These are phyloP conservation scores for Caligus rogercresseyi DNA, from an alignment of 1,140 invertebrate genomes.

Conservation along the genomic window DNA sequence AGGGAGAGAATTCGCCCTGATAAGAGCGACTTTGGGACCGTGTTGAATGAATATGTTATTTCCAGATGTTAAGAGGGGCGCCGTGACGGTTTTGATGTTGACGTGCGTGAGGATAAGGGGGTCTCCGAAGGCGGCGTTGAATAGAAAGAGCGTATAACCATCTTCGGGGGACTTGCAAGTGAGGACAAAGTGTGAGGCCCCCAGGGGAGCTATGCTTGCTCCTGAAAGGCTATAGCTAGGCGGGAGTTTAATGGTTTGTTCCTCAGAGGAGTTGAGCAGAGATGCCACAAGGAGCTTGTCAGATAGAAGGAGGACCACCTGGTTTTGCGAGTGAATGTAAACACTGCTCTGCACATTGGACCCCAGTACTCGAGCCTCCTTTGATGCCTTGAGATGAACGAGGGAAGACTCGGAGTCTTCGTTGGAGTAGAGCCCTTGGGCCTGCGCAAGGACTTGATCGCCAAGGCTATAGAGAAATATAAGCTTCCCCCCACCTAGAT, in stretches of 20 bases:
- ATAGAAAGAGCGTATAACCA: background rate
- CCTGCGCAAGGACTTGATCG: background rate
- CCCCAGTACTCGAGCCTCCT: background rate
- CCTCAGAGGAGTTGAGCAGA: background rate
- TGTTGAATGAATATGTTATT: background rate
- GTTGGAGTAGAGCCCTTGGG: background rate
- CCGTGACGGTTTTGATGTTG: background rate
- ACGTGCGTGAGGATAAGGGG: background rate
- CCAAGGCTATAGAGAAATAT: background rate
- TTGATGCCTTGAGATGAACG: background rate
- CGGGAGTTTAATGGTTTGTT: background rate
- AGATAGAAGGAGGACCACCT: background rate
- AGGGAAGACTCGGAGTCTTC: background rate
- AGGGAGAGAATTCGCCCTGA: background rate
- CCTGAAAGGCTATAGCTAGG: background rate
- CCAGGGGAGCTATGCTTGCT: background rate
- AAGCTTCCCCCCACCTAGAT: background rate
- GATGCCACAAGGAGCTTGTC: background rate
- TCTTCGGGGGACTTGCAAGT: background rate
- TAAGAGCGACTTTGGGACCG: background rate
- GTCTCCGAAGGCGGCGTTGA: background rate
- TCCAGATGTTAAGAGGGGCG: background rate
- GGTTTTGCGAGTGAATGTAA: background rate
- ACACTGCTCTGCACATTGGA: background rate
- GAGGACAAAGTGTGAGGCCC: background rate